phyloP scores from a whole-genome alignment of 1,140 invertebrate species.

The Aricia agestis region DNA sequence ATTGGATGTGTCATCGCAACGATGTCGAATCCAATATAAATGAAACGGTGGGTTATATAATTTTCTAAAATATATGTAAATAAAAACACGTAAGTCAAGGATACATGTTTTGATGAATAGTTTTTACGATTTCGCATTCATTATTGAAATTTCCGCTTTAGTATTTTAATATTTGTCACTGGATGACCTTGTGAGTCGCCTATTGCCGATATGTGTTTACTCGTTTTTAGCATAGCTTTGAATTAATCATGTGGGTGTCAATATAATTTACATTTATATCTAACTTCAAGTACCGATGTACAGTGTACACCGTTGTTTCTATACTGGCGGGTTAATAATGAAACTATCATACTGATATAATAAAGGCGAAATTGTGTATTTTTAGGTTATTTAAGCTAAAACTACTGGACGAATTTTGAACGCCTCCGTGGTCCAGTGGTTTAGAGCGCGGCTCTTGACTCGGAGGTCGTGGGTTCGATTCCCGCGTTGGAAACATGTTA shows the following conservation, averaged over 20 bases:
- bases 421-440: too few species aligned
- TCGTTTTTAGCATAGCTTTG: conserved; percentile 18
- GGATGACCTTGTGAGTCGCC: conserved; percentile 24
- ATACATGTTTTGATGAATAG: not conserved
- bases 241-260: conserved; percentile 21
- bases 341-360: too few species aligned
- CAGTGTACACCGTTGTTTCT: not conserved
- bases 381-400: too few species aligned
- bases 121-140: conserved; percentile 16
- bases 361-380: too few species aligned
- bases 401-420: too few species aligned
- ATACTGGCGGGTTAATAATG: not conserved
- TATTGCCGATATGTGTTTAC: conserved; percentile 17
- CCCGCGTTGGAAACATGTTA: too few species aligned
- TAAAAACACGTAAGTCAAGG: conserved; percentile 13
- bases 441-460: too few species aligned
- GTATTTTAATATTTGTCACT: conserved; percentile 25
- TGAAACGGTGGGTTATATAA: conserved; percentile 52
- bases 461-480: too few species aligned
- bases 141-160: conserved; percentile 16
- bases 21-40: conserved; percentile 55
- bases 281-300: not conserved
- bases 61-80: conserved; percentile 22
- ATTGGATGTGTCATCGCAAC: conserved; percentile 68
- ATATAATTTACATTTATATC: not conserved